Conservation (phyloP, 2,797 vertebrate genomes). For the Sebastes oblongus region DNA sequence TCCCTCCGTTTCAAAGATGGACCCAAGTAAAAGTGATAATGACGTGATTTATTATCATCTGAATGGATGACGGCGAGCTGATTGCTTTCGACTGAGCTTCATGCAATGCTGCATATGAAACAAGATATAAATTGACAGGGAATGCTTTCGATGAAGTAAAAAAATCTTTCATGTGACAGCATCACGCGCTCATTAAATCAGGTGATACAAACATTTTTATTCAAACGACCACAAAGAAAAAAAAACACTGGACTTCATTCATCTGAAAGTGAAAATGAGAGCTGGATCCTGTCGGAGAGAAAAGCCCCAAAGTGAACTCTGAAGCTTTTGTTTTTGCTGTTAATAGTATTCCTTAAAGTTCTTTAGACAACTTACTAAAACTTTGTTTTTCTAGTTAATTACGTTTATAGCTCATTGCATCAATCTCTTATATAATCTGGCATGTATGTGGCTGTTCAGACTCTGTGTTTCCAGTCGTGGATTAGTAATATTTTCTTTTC, state of each 20-base stretch:
- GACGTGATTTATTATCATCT: conserved; percentile 74
- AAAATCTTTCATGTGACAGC: conserved; percentile 76
- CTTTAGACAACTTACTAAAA: conserved; percentile 16
- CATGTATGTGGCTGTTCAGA: background rate
- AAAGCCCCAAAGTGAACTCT: conserved; percentile 34
- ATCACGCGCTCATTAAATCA: conserved; percentile 74
- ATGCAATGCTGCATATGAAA: conserved; percentile 63
- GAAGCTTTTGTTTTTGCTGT: conserved; percentile 22
- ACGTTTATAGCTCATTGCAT: background rate
- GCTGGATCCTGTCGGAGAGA: conserved; percentile 19
- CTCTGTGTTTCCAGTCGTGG: background rate
- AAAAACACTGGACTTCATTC: conserved; percentile 52
- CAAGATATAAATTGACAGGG: conserved; percentile 72
- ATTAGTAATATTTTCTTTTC: background rate
- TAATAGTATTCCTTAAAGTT: conserved; percentile 14
- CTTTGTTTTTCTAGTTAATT: conserved; percentile 20
- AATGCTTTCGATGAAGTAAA: conserved; percentile 49
- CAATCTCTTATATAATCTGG: background rate
- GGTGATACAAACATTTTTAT: conserved; percentile 69
- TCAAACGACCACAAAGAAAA: conserved; percentile 52
- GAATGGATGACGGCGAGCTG: conserved; percentile 57
- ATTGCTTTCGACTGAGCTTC: conserved; percentile 65
- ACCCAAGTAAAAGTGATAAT: conserved; percentile 72
- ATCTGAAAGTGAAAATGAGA: conserved; percentile 44
- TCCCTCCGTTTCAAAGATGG: conserved; percentile 68